Conservation (phyloP, 1,140 invertebrate species). For the Eupeodes corollae region DNA sequence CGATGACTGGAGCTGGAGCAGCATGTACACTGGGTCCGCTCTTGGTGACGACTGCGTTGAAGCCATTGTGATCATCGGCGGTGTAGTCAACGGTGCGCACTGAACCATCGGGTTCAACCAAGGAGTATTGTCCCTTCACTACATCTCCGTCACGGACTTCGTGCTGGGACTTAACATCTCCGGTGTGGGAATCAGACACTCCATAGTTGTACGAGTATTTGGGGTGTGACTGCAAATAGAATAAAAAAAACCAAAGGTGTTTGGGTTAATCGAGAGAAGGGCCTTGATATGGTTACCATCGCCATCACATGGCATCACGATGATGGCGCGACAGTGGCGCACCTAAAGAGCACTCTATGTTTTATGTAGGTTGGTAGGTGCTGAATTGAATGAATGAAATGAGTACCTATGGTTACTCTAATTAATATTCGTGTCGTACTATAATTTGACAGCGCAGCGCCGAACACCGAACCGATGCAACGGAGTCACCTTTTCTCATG, state of each 20-base stretch:
- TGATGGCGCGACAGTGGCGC: no score
- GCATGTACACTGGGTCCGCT: constrained; percentile 31
- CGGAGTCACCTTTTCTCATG: no score
- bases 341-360: no score
- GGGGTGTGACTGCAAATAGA: constrained; percentile 36
- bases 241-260: not conserved
- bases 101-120: constrained; percentile 47
- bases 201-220: constrained; percentile 46
- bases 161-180: constrained; percentile 51
- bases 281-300: no score
- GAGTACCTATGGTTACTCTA: no score
- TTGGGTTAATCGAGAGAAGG: no score
- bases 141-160: constrained; percentile 48
- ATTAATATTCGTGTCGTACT: no score
- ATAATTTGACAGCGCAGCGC: no score
- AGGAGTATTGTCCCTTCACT: constrained; percentile 48
- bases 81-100: constrained; percentile 53
- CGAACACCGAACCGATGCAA: no score
- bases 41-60: constrained; percentile 41
- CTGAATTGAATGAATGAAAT: no score
- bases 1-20: constrained; percentile 2
- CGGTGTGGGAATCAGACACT: constrained; percentile 43
- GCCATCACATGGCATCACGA: no score
- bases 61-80: constrained; percentile 56
- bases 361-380: no score